phyloP scores from a whole-genome alignment of 1,140 invertebrate genomes.

The Vanessa tameamea region DNA sequence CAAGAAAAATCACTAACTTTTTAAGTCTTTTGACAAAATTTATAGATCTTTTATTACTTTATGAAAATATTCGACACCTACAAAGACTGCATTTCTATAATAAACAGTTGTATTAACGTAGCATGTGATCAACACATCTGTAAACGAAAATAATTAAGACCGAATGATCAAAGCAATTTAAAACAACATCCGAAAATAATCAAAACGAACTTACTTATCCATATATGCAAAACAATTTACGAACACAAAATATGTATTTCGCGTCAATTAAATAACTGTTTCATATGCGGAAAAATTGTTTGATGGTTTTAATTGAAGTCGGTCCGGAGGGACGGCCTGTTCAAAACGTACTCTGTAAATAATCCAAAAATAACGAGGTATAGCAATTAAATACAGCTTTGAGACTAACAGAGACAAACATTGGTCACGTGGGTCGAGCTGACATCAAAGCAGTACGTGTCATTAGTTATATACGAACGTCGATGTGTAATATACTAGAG shows the following conservation, averaged over 20 bases:
- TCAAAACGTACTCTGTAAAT: slow-evolving; percentile 66
- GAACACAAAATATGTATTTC: slow-evolving; percentile 26
- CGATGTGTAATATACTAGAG: slow-evolving; percentile 30
- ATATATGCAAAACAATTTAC: slow-evolving; percentile 23
- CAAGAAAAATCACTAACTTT: too few species aligned
- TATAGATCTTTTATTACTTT: too few species aligned
- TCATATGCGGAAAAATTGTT: slow-evolving; percentile 59
- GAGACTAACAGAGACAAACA: slow-evolving; percentile 70
- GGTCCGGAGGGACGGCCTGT: slow-evolving; percentile 39
- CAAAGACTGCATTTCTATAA: too few species aligned
- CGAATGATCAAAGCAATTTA: background rate
- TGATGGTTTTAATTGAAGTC: slow-evolving; percentile 61
- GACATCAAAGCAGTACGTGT: slow-evolving; percentile 62
- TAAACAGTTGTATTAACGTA: too few species aligned
- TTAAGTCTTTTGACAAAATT: too few species aligned
- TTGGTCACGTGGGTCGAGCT: slow-evolving; percentile 42
- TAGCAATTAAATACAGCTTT: slow-evolving; percentile 77
- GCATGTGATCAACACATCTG: background rate
- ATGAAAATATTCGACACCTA: too few species aligned
- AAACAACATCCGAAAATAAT: background rate
- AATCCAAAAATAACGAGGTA: slow-evolving; percentile 78
- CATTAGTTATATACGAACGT: slow-evolving; percentile 46
- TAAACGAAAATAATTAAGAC: background rate
- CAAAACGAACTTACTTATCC: background rate
- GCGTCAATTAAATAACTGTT: slow-evolving; percentile 61